Evolutionary conservation across 2,888 invertebrate species (phyloP), one percentile per base, ranked within the genome.

Genomic region (Hypolimnas misippus): DNA sequence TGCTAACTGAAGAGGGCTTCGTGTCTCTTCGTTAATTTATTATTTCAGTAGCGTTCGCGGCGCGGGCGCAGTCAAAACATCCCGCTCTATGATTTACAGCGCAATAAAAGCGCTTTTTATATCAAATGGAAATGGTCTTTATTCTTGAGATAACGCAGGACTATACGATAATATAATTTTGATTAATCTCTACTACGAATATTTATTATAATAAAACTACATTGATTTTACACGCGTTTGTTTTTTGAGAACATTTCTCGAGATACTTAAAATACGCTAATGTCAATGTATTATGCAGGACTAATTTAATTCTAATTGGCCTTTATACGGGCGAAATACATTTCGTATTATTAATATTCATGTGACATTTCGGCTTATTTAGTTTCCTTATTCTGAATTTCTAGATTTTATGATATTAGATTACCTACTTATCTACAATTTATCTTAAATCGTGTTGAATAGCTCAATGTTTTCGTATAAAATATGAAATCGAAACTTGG

Each of bases 121-220:
- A 87, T 86, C 83, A 82, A 86, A 83, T 88, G 87, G 88, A 89
- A 88, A 89, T 89, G 84, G 86, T 85, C 87, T 89, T 86, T 87
- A 87, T 84, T 76, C 77, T 73, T 84, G 87, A 89, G 76, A 84
- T 84, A 85, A 79, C 78, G 73, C 89, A 89, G 87, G 78, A 70
- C 72, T 69, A 67, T 53, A 50, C 62, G 68, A 73, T 72, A 70
- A 65, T 70, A 81, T 82, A 81, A 73, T 77, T 80, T 83, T 84
- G 49, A 29, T 49, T 49, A 29, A 49, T 49, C 14, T 49, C 78
- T 77, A 74, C 73, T 70, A 49, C 16, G 44, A 54, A 57, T 49
- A 51, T 50, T 35, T 44, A 10, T 8, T 10, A 49, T 14, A 49
- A 29, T 16, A 6, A 25, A 21, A 21, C 10, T 1, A 3, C 10